These are phyloP conservation scores for Amiota mariae DNA, from an alignment of 2,888 invertebrate species.

Conservation along the genomic window DNA sequence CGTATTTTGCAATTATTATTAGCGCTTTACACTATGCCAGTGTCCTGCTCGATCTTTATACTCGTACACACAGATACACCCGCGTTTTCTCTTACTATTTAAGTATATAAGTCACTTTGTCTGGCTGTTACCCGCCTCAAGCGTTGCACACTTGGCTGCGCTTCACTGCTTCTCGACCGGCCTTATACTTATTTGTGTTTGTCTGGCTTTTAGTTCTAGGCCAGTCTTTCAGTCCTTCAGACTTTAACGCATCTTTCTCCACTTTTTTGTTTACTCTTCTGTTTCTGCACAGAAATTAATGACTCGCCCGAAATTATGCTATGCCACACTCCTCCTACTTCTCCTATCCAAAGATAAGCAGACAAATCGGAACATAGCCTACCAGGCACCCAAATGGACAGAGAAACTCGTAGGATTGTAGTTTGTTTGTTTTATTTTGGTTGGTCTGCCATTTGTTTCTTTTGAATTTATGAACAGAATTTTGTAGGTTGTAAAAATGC, in stretches of 20 bases:
- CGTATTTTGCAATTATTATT: slow-evolving; percentile 26
- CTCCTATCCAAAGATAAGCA: not conserved
- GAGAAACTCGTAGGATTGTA: not conserved
- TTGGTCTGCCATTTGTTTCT: not conserved
- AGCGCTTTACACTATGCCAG: slow-evolving; percentile 5
- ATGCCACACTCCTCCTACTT: not conserved
- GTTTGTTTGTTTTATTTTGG: not conserved
- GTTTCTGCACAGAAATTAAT: slow-evolving; percentile 32
- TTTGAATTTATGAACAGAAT: slow-evolving; percentile 28
- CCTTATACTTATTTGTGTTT: not conserved
- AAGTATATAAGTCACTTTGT: too few species aligned
- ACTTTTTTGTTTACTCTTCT: too few species aligned
- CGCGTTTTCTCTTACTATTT: too few species aligned
- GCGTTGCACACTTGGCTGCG: slow-evolving; percentile 13
- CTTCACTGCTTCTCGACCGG: not conserved
- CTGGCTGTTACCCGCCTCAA: too few species aligned
- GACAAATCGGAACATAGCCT: too few species aligned
- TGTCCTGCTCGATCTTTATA: too few species aligned
- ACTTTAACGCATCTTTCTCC: not conserved
- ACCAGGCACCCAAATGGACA: too few species aligned
- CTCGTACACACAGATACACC: not conserved
- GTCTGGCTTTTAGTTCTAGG: slow-evolving; percentile 25
- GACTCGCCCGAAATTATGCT: slow-evolving; percentile 38
- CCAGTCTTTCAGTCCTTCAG: slow-evolving; percentile 36
- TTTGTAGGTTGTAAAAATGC: slow-evolving; percentile 24